These are phyloP conservation scores for Cephus rjabovi DNA, from an alignment of 2,888 invertebrate species.

Conservation along the genomic window DNA sequence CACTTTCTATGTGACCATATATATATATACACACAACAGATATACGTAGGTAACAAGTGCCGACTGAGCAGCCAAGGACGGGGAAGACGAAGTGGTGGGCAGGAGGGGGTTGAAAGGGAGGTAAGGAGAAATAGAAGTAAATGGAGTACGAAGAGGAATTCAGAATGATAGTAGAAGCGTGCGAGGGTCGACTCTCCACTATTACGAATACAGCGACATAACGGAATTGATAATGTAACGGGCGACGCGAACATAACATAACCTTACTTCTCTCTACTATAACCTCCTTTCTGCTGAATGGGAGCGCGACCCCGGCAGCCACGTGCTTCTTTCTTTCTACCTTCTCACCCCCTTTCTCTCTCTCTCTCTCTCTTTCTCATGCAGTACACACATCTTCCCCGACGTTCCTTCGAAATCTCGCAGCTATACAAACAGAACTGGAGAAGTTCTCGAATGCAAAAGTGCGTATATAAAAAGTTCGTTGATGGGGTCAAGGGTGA, in stretches of 20 bases:
- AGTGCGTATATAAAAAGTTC: not conserved
- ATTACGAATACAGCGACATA: slow-evolving; percentile 63
- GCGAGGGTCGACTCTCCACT: slow-evolving; percentile 39
- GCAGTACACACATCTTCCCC: not conserved
- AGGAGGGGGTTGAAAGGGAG: slow-evolving; percentile 29
- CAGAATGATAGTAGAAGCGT: slow-evolving; percentile 45
- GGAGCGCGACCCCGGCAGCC: slow-evolving; percentile 44
- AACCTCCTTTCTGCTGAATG: slow-evolving; percentile 60
- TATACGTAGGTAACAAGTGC: slow-evolving; percentile 1
- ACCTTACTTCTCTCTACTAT: slow-evolving; percentile 30
- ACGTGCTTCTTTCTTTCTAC: slow-evolving; percentile 24
- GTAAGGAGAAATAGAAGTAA: slow-evolving; percentile 28
- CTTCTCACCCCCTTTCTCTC: not conserved
- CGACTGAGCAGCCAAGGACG: not conserved
- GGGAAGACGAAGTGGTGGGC: slow-evolving; percentile 21
- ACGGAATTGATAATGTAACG: slow-evolving; percentile 66
- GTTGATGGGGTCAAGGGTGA: not conserved
- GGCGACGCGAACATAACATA: slow-evolving; percentile 55
- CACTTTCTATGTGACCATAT: not conserved
- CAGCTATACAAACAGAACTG: not conserved
- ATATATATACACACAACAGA: not conserved
- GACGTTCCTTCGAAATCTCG: not conserved
- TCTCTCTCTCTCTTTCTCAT: not conserved
- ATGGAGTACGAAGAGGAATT: slow-evolving; percentile 42
- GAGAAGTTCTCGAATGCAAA: not conserved